Evolutionary conservation across 2,888 invertebrate species (phyloP).

Genomic region (Parnassius apollo): DNA sequence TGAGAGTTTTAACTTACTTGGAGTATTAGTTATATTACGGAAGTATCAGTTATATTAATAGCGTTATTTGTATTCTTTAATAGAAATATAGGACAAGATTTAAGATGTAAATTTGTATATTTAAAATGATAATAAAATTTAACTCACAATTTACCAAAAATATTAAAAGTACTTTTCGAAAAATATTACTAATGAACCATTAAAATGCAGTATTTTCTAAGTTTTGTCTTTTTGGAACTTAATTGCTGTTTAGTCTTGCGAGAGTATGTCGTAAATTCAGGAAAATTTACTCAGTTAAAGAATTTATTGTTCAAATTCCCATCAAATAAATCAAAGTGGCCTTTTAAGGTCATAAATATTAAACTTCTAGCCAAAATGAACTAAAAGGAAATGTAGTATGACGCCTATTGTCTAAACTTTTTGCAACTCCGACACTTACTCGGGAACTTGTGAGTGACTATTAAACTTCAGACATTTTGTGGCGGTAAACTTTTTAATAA

Average conservation of each 20-base stretch:
- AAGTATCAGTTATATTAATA: too few relatives aligned
- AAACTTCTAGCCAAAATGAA: conserved; percentile 37
- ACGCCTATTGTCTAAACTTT: conserved; percentile 52
- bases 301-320: conserved; percentile 13
- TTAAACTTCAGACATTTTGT: conserved; percentile 53
- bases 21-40: too few relatives aligned
- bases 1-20: too few relatives aligned
- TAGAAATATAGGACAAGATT: too few relatives aligned
- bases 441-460: conserved; percentile 56
- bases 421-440: conserved; percentile 47
- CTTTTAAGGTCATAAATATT: conserved; percentile 24
- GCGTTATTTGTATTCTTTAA: too few relatives aligned
- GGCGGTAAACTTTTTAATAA: conserved; percentile 72
- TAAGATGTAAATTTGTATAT: too few relatives aligned
- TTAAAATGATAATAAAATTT: too few relatives aligned
- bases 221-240: too few relatives aligned
- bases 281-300: neutral
- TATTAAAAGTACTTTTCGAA: too few relatives aligned
- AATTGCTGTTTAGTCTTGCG: neutral
- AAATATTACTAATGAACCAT: too few relatives aligned
- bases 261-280: conserved; percentile 26
- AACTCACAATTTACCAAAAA: too few relatives aligned
- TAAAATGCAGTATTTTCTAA: too few relatives aligned
- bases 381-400: conserved; percentile 42
- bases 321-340: conserved; percentile 17